These are phyloP conservation scores for Empidonax alnorum DNA, from an alignment of 2,113 vertebrate species.

Conservation along the genomic window DNA sequence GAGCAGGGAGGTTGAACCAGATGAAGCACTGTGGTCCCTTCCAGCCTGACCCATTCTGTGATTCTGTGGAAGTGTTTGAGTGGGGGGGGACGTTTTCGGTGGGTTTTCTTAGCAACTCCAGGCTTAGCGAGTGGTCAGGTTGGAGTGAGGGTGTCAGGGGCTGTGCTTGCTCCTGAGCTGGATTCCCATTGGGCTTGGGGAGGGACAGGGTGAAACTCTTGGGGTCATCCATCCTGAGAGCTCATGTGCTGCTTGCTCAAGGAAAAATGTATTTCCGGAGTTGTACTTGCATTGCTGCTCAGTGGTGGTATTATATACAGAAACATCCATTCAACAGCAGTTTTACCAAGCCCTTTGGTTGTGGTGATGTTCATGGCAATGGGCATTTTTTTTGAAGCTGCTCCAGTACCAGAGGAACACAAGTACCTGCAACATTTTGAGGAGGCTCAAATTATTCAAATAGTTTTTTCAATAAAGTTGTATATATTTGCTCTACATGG, in stretches of 20 bases:
- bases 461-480: background rate
- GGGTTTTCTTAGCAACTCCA: background rate
- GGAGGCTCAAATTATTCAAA: background rate
- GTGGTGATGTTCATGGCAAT: background rate
- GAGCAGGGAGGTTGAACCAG: background rate
- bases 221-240: background rate
- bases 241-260: fast-evolving
- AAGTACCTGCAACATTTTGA: background rate
- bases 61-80: background rate
- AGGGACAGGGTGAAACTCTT: no score
- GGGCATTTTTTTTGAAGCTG: background rate
- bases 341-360: background rate
- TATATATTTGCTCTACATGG: background rate
- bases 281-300: background rate
- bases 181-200: background rate
- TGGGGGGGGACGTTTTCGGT: background rate
- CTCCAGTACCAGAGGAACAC: background rate
- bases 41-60: background rate
- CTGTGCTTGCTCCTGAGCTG: background rate
- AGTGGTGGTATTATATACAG: fast-evolving
- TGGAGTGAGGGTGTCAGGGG: background rate
- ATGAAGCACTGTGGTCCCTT: background rate
- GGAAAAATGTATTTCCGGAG: background rate
- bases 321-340: background rate
- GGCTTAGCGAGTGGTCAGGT: background rate